Conservation (phyloP, 2,888 invertebrate genomes). For the Diarsia dahlii region DNA sequence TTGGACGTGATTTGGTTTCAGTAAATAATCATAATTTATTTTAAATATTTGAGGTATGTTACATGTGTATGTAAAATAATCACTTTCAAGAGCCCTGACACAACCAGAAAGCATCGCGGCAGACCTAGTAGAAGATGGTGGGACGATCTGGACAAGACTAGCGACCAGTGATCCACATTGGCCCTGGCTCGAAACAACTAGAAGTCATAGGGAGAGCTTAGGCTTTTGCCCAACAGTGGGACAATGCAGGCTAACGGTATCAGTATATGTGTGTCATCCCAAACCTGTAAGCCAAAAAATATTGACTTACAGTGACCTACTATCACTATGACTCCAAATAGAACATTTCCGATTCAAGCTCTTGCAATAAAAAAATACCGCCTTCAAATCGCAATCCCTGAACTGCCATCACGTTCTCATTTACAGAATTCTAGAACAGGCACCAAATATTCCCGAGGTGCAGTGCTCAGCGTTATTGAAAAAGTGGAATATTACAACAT, state of each 20-base stretch:
- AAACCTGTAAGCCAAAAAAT: background rate
- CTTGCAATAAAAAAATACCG: background rate
- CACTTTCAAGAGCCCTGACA: too few relatives aligned
- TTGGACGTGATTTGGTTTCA: background rate
- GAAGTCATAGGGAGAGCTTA: too few relatives aligned
- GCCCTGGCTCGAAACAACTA: too few relatives aligned
- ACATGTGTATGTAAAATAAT: too few relatives aligned
- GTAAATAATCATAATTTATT: background rate
- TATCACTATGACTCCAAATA: background rate
- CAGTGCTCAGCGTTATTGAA: conserved; percentile 64
- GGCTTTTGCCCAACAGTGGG: too few relatives aligned
- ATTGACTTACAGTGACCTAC: too few relatives aligned
- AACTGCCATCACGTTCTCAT: conserved; percentile 32
- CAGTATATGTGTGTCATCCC: background rate
- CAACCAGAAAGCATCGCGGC: too few relatives aligned
- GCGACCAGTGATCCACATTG: too few relatives aligned
- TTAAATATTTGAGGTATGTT: background rate
- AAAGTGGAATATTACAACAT: conserved; percentile 66
- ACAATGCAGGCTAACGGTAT: too few relatives aligned
- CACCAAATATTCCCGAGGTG: conserved; percentile 60
- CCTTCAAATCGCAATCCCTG: conserved; percentile 5
- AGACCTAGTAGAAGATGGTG: too few relatives aligned
- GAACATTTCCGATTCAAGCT: background rate
- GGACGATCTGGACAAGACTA: too few relatives aligned
- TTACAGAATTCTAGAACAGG: conserved; percentile 41